These are phyloP conservation scores for Elysia crispata DNA, from an alignment of 2,888 invertebrate genomes.

Conservation along the genomic window DNA sequence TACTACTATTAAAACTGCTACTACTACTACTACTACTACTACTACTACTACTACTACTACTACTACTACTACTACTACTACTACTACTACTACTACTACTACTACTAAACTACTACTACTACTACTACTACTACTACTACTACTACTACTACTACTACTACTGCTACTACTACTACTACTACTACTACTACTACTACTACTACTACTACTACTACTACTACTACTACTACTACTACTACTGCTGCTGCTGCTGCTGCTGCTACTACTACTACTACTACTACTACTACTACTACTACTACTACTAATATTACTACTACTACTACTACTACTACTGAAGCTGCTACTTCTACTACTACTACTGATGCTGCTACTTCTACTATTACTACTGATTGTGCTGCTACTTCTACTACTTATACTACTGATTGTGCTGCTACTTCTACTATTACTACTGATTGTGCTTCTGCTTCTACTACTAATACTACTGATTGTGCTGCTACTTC, in stretches of 20 bases:
- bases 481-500: too few species aligned
- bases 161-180: conserved; percentile 10
- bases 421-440: conserved; percentile 13
- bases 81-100: conserved; percentile 10
- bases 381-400: too few species aligned
- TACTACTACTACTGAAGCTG: too few species aligned
- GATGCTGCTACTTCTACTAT: too few species aligned
- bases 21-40: too few species aligned
- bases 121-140: conserved; percentile 17
- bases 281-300: conserved; percentile 29
- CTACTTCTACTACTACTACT: too few species aligned
- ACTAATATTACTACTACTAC: too few species aligned
- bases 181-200: conserved; percentile 25
- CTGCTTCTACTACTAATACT: too few species aligned
- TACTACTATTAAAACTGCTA: too few species aligned
- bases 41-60: conserved; percentile 9
- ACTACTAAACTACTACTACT: too few species aligned
- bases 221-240: conserved; percentile 26
- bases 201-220: conserved; percentile 24
- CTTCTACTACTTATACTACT: conserved; percentile 21
- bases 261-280: conserved; percentile 35
- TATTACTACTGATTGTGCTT: background rate
- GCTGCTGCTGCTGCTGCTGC: conserved; percentile 29
- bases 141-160: conserved; percentile 25
- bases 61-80: conserved; percentile 18